Evolutionary conservation across 2,888 invertebrate species (phyloP).

Genomic region (Branchipolynoe longqiensis): DNA sequence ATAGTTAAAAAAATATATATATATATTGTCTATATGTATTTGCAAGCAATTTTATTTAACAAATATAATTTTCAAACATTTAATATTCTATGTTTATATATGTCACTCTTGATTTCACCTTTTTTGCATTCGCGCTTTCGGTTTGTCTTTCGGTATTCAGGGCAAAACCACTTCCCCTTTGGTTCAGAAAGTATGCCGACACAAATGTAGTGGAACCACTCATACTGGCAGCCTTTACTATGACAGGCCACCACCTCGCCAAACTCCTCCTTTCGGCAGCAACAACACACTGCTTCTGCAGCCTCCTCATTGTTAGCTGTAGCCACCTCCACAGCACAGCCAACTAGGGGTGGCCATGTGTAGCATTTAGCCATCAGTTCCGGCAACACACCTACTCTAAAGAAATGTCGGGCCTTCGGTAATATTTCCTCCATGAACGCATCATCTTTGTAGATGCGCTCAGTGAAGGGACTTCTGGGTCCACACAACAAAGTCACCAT

Average conservation of each 20-base stretch:
- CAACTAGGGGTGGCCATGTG: no score
- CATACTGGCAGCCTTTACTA: slow-evolving; percentile 52
- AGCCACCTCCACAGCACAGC: no score
- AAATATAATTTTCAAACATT: no score
- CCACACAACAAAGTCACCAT: slow-evolving; percentile 67
- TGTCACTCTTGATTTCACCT: no score
- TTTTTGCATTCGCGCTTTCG: no score
- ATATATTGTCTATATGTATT: no score
- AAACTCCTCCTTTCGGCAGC: background rate
- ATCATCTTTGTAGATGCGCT: background rate
- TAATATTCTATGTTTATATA: no score
- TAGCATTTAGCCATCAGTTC: slow-evolving; percentile 18
- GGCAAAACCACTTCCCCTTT: slow-evolving; percentile 64
- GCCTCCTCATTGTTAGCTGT: no score
- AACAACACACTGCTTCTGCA: background rate
- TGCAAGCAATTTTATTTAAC: no score
- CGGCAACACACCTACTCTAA: background rate
- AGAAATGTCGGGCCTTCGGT: background rate
- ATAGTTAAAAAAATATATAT: no score
- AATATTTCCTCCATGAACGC: background rate
- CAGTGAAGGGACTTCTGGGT: background rate
- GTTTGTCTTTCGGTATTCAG: no score
- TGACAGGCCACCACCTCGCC: slow-evolving; percentile 63
- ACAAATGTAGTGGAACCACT: slow-evolving; percentile 66
- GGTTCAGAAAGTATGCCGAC: slow-evolving; percentile 57